Conservation (phyloP, 2,888 invertebrate genomes). For the Tachina grossa region DNA sequence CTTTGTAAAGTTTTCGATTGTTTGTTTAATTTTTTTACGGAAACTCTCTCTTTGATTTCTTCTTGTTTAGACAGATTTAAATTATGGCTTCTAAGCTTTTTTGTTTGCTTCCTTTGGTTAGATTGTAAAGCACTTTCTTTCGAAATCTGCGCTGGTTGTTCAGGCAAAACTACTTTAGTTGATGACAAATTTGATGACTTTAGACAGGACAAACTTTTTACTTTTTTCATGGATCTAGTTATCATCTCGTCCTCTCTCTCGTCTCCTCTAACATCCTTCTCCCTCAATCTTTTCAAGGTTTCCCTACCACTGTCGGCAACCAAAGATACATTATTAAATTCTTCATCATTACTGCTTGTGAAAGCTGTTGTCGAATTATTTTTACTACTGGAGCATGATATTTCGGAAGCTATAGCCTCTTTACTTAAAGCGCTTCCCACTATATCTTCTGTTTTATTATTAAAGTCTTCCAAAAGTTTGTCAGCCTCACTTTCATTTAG, state of each 20-base stretch:
- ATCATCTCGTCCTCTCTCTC: not conserved
- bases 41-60: not conserved
- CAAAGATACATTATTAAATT: not conserved
- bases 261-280: not conserved
- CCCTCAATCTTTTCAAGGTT: not conserved
- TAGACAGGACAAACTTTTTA: not conserved
- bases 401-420: not conserved
- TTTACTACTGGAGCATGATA: not conserved
- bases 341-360: not conserved
- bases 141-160: not conserved
- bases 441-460: constrained; percentile 44
- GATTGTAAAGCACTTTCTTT: not conserved
- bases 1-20: not conserved
- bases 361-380: not conserved
- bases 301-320: not conserved
- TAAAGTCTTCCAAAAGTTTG: constrained; percentile 52
- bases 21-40: constrained; percentile 9
- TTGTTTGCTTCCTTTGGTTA: not conserved
- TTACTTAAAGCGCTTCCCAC: constrained; percentile 37
- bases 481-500: constrained; percentile 36
- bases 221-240: not conserved
- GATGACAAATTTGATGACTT: not conserved
- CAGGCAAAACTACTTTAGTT: not conserved
- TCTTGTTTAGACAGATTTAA: not conserved
- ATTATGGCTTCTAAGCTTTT: not conserved